Evolutionary conservation across 2,113 vertebrate genomes (phyloP), one percentile per base, ranked within the genome.

Genomic region (Halcyon senegalensis): DNA sequence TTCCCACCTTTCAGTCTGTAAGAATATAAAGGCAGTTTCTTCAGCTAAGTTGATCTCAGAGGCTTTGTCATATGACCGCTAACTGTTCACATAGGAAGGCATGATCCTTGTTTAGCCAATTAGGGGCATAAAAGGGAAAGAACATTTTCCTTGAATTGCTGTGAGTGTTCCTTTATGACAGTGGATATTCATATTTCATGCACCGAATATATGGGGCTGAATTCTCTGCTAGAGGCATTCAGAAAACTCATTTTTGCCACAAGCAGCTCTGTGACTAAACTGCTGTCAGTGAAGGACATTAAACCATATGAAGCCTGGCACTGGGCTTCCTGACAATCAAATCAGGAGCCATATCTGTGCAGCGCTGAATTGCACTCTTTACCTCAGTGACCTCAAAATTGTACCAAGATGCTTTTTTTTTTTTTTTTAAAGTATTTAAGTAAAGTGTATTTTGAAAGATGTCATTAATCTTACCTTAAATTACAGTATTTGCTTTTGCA

Each of bases 211-310:
- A 62, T 78, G 85, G 43, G 86, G 46, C 25, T 76, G 48, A 90
- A 63, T 70, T 81, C 43, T 93, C 35, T 88, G 66, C 48, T 76
- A 89, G 69, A 84, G 31, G 16, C 4, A 1, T 35, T 93, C 67
- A 73, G 51, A 63, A 82, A 79, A 37, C 37, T 41, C 31, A 24
- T 28, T 85, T 51, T 53, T 90, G 59, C 84, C 50, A 89, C 58
- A 83, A 92, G 67, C 53, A 64, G 55, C 25, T 79, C 1, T 0
- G 28, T 73, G 86, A 94, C 53, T 67, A 41, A 72, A 67, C 31
- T 70, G 55, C 85, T 95, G 92, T 88, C 90, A 92, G 46, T 27
- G 79, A 74, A 80, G 64, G n/a, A 56, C 55, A 35, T 92, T 93
- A 85, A 93, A 74, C 50, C 23, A 14, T 48, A 80, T 21, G 87